Evolutionary conservation across 2,888 invertebrate species (phyloP).

Genomic region (Eucriotettix oculatus): DNA sequence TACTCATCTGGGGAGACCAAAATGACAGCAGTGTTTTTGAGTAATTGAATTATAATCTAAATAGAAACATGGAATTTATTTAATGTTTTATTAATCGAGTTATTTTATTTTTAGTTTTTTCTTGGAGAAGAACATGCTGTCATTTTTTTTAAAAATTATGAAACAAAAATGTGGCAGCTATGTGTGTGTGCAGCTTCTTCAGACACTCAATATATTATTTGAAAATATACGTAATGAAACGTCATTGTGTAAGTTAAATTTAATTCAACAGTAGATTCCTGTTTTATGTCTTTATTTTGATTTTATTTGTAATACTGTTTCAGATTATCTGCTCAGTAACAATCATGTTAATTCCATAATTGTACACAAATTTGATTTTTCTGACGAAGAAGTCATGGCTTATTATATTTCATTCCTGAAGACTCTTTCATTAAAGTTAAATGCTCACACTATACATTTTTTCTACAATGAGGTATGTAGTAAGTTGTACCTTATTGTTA

Average conservation of each 20-base stretch:
- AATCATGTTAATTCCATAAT: conserved; percentile 99
- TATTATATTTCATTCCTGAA: conserved; percentile 99
- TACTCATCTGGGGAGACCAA: conserved; percentile 99
- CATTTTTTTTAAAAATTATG: conserved; percentile 94
- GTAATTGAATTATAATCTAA: conserved; percentile 35
- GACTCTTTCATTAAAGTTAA: conserved; percentile 91
- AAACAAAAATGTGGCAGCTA: conserved; percentile 92
- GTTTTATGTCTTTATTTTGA: too few relatives aligned
- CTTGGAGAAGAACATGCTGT: conserved; percentile 97
- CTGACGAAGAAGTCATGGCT: conserved; percentile 99
- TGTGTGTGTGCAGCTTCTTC: conserved; percentile 94
- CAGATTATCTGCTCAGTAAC: conserved; percentile 97
- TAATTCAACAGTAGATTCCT: neutral
- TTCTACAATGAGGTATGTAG: conserved; percentile 90
- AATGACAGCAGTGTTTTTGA: conserved; percentile 99
- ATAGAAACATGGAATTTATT: neutral
- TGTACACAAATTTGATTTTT: conserved; percentile 98
- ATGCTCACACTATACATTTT: conserved; percentile 97
- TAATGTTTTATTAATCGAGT: conserved; percentile 1
- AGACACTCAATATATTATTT: conserved; percentile 96
- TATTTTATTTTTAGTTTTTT: conserved; percentile 65
- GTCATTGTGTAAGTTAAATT: conserved; percentile 73
- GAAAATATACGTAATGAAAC: conserved; percentile 99
- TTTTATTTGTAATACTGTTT: conserved; percentile 21
- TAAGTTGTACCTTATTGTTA: conserved; percentile 6